Evolutionary conservation across 2,113 vertebrate species (phyloP).

Genomic region (Camelus bactrianus): DNA sequence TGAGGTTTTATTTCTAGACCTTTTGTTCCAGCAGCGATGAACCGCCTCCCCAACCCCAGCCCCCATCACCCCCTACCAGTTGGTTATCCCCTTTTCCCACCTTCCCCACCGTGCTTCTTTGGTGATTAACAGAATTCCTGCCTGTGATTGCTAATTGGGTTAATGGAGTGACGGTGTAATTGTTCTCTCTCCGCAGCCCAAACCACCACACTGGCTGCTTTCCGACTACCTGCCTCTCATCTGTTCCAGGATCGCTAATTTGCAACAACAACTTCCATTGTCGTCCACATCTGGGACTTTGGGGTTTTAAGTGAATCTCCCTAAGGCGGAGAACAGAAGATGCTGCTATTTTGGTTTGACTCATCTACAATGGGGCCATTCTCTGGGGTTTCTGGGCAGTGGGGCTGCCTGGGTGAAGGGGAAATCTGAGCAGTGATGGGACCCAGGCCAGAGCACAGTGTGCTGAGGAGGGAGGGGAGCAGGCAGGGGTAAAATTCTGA

Average conservation of each 20-base stretch:
- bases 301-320: constrained; percentile 75
- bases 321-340: constrained; percentile 67
- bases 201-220: constrained; percentile 64
- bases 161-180: constrained; percentile 76
- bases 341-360: constrained; percentile 68
- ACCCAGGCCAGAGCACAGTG: background rate
- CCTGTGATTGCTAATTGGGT: constrained; percentile 72
- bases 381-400: background rate
- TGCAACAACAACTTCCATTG: constrained; percentile 79
- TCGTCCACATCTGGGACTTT: constrained; percentile 74
- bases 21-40: background rate
- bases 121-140: constrained; percentile 42
- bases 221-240: constrained; percentile 75
- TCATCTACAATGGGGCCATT: constrained; percentile 68
- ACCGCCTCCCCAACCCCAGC: accelerated
- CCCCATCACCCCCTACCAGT: background rate
- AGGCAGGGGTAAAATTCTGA: background rate
- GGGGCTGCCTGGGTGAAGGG: background rate
- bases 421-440: constrained; percentile 42
- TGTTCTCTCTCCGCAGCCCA: constrained; percentile 54
- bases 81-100: constrained; percentile 44
- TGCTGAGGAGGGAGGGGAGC: background rate
- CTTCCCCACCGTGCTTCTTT: background rate
- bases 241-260: constrained; percentile 57
- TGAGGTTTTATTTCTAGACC: constrained; percentile 46